These are phyloP conservation scores for Epizoanthus scotinus DNA, from an alignment of 92 coral and sea anemone species.

Conservation along the genomic window DNA sequence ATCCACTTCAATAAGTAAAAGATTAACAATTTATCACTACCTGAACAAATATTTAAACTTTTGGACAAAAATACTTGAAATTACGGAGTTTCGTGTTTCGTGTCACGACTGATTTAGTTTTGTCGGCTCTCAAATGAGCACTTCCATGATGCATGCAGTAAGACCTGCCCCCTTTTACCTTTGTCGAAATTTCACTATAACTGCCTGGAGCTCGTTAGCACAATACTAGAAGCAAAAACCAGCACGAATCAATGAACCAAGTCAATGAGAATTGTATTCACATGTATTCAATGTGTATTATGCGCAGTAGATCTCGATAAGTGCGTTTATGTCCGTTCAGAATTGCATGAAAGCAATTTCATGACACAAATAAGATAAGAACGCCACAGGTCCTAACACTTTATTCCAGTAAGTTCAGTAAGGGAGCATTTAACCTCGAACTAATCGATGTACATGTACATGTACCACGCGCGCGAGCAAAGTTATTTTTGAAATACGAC, in stretches of 20 bases:
- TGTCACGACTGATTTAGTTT: neutral
- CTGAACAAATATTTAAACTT: neutral
- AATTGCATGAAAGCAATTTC: neutral
- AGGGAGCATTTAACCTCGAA: too few relatives aligned
- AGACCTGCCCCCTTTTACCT: neutral
- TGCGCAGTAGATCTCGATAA: too few relatives aligned
- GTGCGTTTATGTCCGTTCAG: too few relatives aligned
- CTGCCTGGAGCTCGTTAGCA: slow-evolving; percentile 8
- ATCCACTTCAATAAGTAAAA: neutral
- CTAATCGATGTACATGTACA: too few relatives aligned
- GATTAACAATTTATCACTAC: neutral
- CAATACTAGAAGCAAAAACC: neutral
- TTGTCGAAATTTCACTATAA: slow-evolving; percentile 12
- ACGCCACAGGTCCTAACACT: too few relatives aligned
- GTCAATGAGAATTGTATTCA: too few relatives aligned
- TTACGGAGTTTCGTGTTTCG: slow-evolving; percentile 30
- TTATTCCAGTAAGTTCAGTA: too few relatives aligned
- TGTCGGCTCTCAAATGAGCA: slow-evolving; percentile 9
- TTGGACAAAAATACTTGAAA: neutral
- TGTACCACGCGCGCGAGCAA: too few relatives aligned
- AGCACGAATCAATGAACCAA: neutral
- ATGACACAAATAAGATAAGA: neutral
- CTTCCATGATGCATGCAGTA: slow-evolving; percentile 24
- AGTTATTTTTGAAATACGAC: too few relatives aligned
- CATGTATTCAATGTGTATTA: too few relatives aligned